Conservation (phyloP, 2,888 invertebrate genomes). For the Lepidochrysops patricia region DNA sequence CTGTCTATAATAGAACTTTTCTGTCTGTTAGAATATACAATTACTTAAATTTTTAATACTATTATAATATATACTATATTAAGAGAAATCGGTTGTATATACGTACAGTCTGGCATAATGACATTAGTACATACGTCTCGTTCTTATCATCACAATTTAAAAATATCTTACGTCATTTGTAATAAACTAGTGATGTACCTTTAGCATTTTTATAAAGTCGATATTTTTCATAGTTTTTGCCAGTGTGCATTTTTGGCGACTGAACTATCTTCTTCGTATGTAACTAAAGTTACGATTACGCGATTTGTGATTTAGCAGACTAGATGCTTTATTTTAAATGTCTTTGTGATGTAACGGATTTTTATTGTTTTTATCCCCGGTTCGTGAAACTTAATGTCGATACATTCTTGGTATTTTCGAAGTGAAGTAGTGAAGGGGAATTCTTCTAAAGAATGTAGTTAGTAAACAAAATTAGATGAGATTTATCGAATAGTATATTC, state of each 20-base stretch:
- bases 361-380: not conserved
- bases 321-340: slow-evolving; percentile 21
- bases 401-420: not conserved
- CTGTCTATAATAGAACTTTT: slow-evolving; percentile 34
- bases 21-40: slow-evolving; percentile 28
- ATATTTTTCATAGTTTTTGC: slow-evolving; percentile 39
- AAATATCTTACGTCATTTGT: slow-evolving; percentile 19
- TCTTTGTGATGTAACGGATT: slow-evolving; percentile 3
- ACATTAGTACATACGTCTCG: slow-evolving; percentile 20
- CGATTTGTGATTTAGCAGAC: slow-evolving; percentile 24
- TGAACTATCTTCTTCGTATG: slow-evolving; percentile 27
- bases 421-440: slow-evolving; percentile 15
- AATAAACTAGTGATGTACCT: slow-evolving; percentile 18
- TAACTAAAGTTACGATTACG: slow-evolving; percentile 16
- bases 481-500: slow-evolving; percentile 27
- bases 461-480: slow-evolving; percentile 18
- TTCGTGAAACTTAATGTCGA: slow-evolving; percentile 10
- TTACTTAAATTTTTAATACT: slow-evolving; percentile 18
- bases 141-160: slow-evolving; percentile 29
- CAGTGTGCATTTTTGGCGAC: slow-evolving; percentile 59
- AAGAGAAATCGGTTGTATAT: slow-evolving; percentile 25
- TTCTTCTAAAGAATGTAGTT: slow-evolving; percentile 19
- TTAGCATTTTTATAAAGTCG: slow-evolving; percentile 23
- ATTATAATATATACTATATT: too few relatives aligned
- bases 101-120: slow-evolving; percentile 19